These are phyloP conservation scores for Pantherophis guttatus DNA, from an alignment of 2,113 vertebrate genomes.

Conservation along the genomic window DNA sequence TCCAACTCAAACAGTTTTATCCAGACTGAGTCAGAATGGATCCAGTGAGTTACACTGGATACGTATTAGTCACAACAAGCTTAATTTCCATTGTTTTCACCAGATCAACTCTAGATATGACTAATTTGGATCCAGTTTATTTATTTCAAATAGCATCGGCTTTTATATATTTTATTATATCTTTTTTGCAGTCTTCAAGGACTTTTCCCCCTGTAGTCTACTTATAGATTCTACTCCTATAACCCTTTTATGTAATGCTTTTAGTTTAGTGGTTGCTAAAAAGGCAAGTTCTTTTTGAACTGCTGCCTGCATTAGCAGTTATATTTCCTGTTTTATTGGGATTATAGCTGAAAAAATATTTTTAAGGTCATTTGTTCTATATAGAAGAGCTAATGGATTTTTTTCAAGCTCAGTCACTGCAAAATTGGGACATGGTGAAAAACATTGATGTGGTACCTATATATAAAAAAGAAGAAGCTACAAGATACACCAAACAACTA, in stretches of 20 bases:
- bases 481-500: background rate
- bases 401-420: background rate
- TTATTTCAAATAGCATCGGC: background rate
- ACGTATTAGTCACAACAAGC: background rate
- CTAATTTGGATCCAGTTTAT: background rate
- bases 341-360: background rate
- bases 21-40: background rate
- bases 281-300: background rate
- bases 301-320: background rate
- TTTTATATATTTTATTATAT: background rate
- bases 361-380: background rate
- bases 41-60: background rate
- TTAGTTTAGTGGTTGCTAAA: background rate
- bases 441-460: background rate
- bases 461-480: background rate
- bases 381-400: background rate
- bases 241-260: background rate
- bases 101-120: background rate
- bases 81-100: background rate
- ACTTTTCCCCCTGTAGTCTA: background rate
- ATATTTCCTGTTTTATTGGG: background rate
- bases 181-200: background rate
- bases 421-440: background rate
- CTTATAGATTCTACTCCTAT: background rate
- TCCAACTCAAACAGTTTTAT: background rate